phyloP scores from a whole-genome alignment of 2,888 invertebrate species.

The Marasmarcha lunaedactyla region DNA sequence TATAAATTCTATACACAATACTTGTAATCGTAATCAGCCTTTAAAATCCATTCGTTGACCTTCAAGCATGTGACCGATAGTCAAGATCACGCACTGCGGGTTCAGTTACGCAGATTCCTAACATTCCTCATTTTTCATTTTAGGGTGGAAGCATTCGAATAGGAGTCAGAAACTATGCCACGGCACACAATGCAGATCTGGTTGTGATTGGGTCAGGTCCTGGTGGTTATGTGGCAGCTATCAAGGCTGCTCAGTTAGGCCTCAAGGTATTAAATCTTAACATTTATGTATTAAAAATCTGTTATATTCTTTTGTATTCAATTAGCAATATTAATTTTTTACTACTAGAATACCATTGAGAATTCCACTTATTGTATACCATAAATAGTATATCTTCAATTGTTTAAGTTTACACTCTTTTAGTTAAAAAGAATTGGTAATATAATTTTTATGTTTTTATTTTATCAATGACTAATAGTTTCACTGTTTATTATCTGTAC shows the following conservation, averaged over 20 bases:
- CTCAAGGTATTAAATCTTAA: slow-evolving; percentile 78
- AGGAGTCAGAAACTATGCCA: slow-evolving; percentile 73
- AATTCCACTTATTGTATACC: too few species aligned
- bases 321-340: too few species aligned
- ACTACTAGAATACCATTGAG: too few species aligned
- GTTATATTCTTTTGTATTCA: too few species aligned
- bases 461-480: too few species aligned
- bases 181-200: slow-evolving; percentile 86
- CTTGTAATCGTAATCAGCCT: too few species aligned
- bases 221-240: slow-evolving; percentile 99
- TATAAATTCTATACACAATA: too few species aligned
- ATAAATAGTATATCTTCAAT: too few species aligned
- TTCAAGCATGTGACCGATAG: slow-evolving; percentile 53
- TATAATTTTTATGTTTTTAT: too few species aligned
- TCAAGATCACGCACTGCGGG: slow-evolving; percentile 15
- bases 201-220: slow-evolving; percentile 99
- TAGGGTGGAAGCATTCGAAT: slow-evolving; percentile 41
- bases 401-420: too few species aligned
- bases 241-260: slow-evolving; percentile 98
- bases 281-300: not conserved
- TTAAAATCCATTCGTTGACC: slow-evolving; percentile 31
- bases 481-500: too few species aligned
- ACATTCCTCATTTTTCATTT: slow-evolving; percentile 11
- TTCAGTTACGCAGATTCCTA: not conserved
- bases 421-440: too few species aligned